Evolutionary conservation across 2,797 vertebrate genomes (phyloP), one percentile per base, ranked within the genome.

Genomic region (Rachycentron canadum): DNA sequence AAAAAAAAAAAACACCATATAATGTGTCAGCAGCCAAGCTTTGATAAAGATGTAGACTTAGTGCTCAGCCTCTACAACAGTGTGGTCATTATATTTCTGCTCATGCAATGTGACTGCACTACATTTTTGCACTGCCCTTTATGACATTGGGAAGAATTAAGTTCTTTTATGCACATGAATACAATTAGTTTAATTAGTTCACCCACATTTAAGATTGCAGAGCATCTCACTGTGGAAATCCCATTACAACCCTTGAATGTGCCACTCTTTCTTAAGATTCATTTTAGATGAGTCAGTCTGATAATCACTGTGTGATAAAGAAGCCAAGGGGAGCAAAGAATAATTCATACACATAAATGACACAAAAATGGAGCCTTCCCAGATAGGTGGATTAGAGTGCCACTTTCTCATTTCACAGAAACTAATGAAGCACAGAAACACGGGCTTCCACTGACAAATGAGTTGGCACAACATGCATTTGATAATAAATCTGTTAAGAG

Each of bases 121-220:
- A 73, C 68, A 78, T 79, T 79, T 47, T 85, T 78, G 25, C 23
- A 5, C 62, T 85, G 77, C 74, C 79, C 81, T 82, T 87, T 79
- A 73, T 43, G 58, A 56, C 74, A 71, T 9, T n/a, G 21, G 53
- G 47, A 69, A 66, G 19, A 81, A 50, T 13, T 49, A 21, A 79
- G 63, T 78, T 82, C 17, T 88, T 83, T 79, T 76, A 81, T 78
- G 60, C 50, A 45, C 60, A 74, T 74, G 66, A 76, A 84, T 69
- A 71, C 69, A 86, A 83, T 88, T 80, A 73, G 75, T 85, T 90
- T 87, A 88, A 92, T 90, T 87, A 89, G 76, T 78, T 86, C 78
- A 82, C 68, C 67, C 73, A 79, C 79, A 78, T 83, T 82, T 79
- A 63, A 76, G 56, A 82, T 69, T 72, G 61, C 72, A 34, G 62